Base-by-base conservation (phyloP, 2,888 invertebrate species). In the Lithosia quadra region DNA sequence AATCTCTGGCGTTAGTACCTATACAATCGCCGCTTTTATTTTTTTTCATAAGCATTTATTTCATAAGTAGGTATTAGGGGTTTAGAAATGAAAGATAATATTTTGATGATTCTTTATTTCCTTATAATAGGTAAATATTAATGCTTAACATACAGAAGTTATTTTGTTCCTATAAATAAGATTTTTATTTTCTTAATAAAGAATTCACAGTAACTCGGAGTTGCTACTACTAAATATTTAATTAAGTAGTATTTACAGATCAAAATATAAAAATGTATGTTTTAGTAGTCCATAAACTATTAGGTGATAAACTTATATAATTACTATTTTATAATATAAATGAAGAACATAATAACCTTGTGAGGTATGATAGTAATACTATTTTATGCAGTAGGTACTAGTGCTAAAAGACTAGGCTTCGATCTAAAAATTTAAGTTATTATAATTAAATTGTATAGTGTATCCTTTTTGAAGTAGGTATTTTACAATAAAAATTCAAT, bases 51-150 rank as follows among this genome's bases (percentile, higher is more conserved):
- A 28, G 5, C 28, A 28, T 28, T 28, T 28, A 28, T 28, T n/a
- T n/a, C n/a, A n/a, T n/a, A n/a, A n/a, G n/a, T n/a, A n/a, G n/a
- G n/a, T n/a, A n/a, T n/a, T n/a, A n/a, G 28, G 28, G 28, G 28
- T 28, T 28, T 28, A 56, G 39, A 24, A 24, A 63, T 63, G 36
- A 36, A 18, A 62, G 28, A 11, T 15, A 24, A 18, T 63, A 63
- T 73, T 73, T 61, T 75, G 79, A 80, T 81, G 77, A 79, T 83
- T 84, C 74, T 87, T 87, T 84, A 86, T 81, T 87, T 83, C 63
- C 78, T 82, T 83, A 81, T 65, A 77, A 62, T 73, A 84, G 72
- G 77, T 80, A 81, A 79, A 81, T 77, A 84, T 83, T 81, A 86
- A 83, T 85, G 76, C 79, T 79, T 79, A 83, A 75, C 74, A 82